phyloP scores from a whole-genome alignment of 1,140 invertebrate genomes.

The Brachionus plicatilis region DNA sequence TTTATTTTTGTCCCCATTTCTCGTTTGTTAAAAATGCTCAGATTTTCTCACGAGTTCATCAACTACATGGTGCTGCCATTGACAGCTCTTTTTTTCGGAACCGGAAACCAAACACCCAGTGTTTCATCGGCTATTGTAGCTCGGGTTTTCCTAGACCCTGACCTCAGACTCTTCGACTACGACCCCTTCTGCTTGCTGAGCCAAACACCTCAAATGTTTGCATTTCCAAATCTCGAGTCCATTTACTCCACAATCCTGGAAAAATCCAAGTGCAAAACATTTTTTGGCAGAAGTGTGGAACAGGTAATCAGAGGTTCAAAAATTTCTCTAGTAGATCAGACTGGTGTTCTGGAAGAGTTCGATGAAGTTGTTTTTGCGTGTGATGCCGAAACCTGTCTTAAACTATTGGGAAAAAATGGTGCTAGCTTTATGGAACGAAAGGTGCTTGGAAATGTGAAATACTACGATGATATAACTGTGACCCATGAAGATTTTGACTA shows the following conservation, averaged over 20 bases:
- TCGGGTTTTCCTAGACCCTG: constrained; percentile 48
- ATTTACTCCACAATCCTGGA: constrained; percentile 47
- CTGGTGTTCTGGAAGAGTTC: constrained; percentile 43
- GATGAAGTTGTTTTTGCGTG: constrained; percentile 49
- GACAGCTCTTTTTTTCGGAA: constrained; percentile 49
- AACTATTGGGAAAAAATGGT: constrained; percentile 42
- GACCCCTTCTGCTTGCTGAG: constrained; percentile 45
- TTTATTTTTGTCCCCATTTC: constrained; percentile 48
- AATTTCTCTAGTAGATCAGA: constrained; percentile 44
- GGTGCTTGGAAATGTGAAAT: constrained; percentile 47
- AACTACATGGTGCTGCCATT: constrained; percentile 49
- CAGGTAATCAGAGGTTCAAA: constrained; percentile 41
- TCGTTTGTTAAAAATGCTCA: constrained; percentile 45
- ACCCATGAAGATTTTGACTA: constrained; percentile 49
- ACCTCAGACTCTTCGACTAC: constrained; percentile 48
- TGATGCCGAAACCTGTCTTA: constrained; percentile 47
- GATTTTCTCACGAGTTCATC: constrained; percentile 47
- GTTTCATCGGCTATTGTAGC: constrained; percentile 48
- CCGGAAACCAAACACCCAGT: constrained; percentile 48
- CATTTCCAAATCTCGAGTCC: constrained; percentile 46
- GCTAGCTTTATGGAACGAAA: constrained; percentile 45
- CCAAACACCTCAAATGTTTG: constrained; percentile 48
- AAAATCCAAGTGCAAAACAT: constrained; percentile 43
- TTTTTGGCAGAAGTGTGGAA: constrained; percentile 42
- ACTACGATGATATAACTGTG: constrained; percentile 47